A percentile compares a stretch with the other conserved stretches of the same genome.
phyloP scores from a whole-genome alignment of 2,113 vertebrate genomes.

The Pipa parva region DNA sequence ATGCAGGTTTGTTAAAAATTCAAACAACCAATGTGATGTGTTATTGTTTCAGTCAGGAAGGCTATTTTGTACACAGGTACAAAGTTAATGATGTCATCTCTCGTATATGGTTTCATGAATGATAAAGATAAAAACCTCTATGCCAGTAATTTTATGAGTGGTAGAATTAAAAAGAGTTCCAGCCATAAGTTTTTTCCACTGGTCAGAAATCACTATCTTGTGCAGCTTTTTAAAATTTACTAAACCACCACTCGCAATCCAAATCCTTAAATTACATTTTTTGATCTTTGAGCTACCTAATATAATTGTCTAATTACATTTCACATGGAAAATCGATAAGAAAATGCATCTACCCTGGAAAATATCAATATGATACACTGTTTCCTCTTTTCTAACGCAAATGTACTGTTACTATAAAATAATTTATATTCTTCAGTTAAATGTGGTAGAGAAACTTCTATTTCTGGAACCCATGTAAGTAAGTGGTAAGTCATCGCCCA shows the following conservation, averaged over 20 bases:
- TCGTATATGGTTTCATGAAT: too few relatives aligned
- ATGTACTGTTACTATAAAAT: slow-evolving; percentile 18
- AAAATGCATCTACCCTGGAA: slow-evolving; percentile 3
- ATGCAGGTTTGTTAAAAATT: too few relatives aligned
- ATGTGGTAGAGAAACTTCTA: slow-evolving; percentile 1
- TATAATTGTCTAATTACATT: slow-evolving; percentile 28
- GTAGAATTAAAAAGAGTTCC: too few relatives aligned
- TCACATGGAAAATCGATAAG: slow-evolving; percentile 8
- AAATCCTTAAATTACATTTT: slow-evolving; percentile 12
- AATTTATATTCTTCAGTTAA: slow-evolving; percentile 29
- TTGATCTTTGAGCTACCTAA: neutral
- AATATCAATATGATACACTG: slow-evolving; percentile 28
- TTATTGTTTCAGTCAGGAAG: too few relatives aligned
- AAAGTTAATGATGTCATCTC: too few relatives aligned
- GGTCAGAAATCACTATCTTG: too few relatives aligned
- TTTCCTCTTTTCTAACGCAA: slow-evolving; percentile 21
- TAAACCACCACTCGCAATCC: neutral
- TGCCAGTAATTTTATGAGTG: too few relatives aligned
- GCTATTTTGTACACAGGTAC: too few relatives aligned
- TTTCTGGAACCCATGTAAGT: slow-evolving; percentile 10
- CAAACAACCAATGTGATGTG: too few relatives aligned
- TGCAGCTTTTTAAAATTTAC: too few relatives aligned
- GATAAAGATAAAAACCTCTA: too few relatives aligned
- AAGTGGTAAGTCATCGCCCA: neutral
- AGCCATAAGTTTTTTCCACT: too few relatives aligned